Percentiles rank a stretch among this genome's conserved stretches.
Evolutionary conservation across 2,888 invertebrate species (phyloP).

Genomic region (Lasioglossum oenotherae): DNA sequence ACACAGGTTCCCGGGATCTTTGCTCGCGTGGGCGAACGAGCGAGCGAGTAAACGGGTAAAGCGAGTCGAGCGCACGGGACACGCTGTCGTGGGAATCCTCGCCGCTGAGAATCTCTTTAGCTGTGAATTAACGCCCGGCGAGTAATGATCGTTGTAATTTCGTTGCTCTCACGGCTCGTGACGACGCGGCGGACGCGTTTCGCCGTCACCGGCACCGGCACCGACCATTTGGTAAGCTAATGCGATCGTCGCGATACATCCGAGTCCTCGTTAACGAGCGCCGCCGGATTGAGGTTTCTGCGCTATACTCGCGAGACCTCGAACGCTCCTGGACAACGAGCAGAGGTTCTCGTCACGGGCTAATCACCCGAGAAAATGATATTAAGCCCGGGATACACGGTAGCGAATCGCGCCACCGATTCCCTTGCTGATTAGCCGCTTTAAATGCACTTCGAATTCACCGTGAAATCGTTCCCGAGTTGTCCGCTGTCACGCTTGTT

Average conservation of each 20-base stretch:
- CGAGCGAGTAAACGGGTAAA: slow-evolving; percentile 25
- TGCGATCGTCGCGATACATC: slow-evolving; percentile 56
- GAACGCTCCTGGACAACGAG: not conserved
- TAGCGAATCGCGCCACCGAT: not conserved
- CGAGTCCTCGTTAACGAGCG: slow-evolving; percentile 55
- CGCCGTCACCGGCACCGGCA: slow-evolving; percentile 43
- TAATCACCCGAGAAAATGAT: slow-evolving; percentile 12
- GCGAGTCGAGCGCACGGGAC: slow-evolving; percentile 43
- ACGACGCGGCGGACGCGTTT: slow-evolving; percentile 39
- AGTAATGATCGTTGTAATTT: slow-evolving; percentile 69
- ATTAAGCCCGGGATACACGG: slow-evolving; percentile 8
- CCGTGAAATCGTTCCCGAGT: slow-evolving; percentile 21
- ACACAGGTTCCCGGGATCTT: slow-evolving; percentile 29
- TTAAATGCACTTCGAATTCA: slow-evolving; percentile 6
- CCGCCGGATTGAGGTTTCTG: slow-evolving; percentile 24
- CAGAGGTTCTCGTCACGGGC: slow-evolving; percentile 5
- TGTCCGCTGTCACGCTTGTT: slow-evolving; percentile 1
- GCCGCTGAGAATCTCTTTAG: slow-evolving; percentile 66
- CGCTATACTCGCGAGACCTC: not conserved
- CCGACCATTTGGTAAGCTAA: slow-evolving; percentile 66
- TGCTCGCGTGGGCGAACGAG: slow-evolving; percentile 49
- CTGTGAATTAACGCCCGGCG: slow-evolving; percentile 65
- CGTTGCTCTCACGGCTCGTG: slow-evolving; percentile 65
- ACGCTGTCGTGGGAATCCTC: slow-evolving; percentile 66
- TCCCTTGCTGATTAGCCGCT: not conserved